These are phyloP conservation scores for Gavialis gangeticus DNA, from an alignment of 2,113 vertebrate genomes.

Conservation along the genomic window DNA sequence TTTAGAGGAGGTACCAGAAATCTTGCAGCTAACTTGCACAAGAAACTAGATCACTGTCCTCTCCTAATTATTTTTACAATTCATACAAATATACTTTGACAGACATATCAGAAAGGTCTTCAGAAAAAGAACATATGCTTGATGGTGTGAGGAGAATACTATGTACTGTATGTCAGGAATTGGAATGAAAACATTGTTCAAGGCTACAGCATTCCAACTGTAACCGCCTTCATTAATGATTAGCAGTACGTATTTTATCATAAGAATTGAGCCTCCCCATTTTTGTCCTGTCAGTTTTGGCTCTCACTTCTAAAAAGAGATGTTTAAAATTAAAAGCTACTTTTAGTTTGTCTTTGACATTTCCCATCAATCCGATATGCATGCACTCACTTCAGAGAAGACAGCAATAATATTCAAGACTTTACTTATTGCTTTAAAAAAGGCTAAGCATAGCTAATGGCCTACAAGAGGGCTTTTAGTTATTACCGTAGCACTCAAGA, in stretches of 20 bases:
- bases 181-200: conserved; percentile 21
- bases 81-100: background rate
- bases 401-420: background rate
- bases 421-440: conserved; percentile 26
- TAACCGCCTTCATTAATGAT: conserved; percentile 31
- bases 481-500: background rate
- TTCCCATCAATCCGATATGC: conserved; percentile 1
- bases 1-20: background rate
- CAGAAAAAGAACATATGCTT: background rate
- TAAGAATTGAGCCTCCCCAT: conserved; percentile 2
- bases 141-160: background rate
- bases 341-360: conserved; percentile 34
- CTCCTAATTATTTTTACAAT: background rate
- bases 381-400: conserved; percentile 14
- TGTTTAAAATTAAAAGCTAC: conserved; percentile 67
- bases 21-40: background rate
- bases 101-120: background rate
- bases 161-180: background rate
- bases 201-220: background rate
- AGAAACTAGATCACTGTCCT: background rate
- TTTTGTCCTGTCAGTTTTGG: conserved; percentile 4
- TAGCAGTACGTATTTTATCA: conserved; percentile 62
- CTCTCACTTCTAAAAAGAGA: conserved; percentile 56
- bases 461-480: background rate
- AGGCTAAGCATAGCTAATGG: conserved; percentile 8